Conservation (phyloP, 2,113 vertebrate genomes). For the Grus americana region DNA sequence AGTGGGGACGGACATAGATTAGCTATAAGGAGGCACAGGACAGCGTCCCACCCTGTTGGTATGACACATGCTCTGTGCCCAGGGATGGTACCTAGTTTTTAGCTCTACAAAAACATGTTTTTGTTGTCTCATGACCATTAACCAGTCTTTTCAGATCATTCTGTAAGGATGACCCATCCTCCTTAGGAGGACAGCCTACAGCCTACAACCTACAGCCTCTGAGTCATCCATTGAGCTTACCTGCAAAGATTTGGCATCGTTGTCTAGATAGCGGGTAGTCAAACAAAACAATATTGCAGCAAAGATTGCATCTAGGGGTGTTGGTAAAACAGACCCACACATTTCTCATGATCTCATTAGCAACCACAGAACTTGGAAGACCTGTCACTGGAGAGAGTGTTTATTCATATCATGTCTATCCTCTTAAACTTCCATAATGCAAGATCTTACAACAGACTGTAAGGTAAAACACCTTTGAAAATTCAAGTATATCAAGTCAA, state of each 20-base stretch:
- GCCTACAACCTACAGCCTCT: not conserved
- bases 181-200: too few species aligned
- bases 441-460: not conserved
- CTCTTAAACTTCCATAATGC: not conserved
- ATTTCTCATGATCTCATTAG: conserved; percentile 43
- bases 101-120: rapidly evolving
- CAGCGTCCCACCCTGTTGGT: not conserved
- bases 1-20: not conserved
- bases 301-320: not conserved
- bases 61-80: not conserved
- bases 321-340: not conserved
- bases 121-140: not conserved
- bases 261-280: not conserved
- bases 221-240: not conserved
- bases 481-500: not conserved
- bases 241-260: not conserved
- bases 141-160: rapidly evolving
- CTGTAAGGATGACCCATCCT: not conserved
- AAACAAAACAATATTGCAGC: not conserved
- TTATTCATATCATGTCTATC: not conserved
- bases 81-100: not conserved
- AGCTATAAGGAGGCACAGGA: not conserved
- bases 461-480: not conserved
- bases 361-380: not conserved
- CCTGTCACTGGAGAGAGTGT: not conserved